These are phyloP conservation scores for Cephus runcator DNA, from an alignment of 2,888 invertebrate genomes.

Conservation along the genomic window DNA sequence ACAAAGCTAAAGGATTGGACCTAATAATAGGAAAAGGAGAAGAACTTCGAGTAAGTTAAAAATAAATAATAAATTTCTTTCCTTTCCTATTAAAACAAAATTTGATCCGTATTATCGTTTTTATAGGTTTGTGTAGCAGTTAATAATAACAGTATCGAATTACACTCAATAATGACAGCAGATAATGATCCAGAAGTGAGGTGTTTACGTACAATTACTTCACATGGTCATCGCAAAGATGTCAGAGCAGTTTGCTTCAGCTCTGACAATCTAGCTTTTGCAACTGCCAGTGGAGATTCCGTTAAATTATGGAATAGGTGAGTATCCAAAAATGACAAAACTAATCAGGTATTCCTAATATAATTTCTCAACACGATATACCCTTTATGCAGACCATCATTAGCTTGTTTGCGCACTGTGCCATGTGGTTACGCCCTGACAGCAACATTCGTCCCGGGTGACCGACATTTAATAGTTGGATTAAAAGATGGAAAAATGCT, in stretches of 20 bases:
- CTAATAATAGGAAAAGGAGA: slow-evolving; percentile 77
- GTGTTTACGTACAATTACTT: slow-evolving; percentile 73
- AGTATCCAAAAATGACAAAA: slow-evolving; percentile 15
- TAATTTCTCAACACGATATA: slow-evolving; percentile 4
- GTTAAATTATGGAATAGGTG: slow-evolving; percentile 95
- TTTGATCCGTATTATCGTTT: neutral
- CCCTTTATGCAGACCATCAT: slow-evolving; percentile 66
- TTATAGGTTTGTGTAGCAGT: slow-evolving; percentile 71
- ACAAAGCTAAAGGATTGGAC: slow-evolving; percentile 77
- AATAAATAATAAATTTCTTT: neutral
- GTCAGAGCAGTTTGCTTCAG: slow-evolving; percentile 89
- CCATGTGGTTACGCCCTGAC: slow-evolving; percentile 76
- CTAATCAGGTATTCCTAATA: neutral
- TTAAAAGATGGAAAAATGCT: slow-evolving; percentile 85
- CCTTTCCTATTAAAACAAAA: neutral
- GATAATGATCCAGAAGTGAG: slow-evolving; percentile 71
- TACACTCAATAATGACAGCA: slow-evolving; percentile 71
- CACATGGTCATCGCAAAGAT: slow-evolving; percentile 90
- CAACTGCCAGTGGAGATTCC: slow-evolving; percentile 87
- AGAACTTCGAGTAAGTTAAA: slow-evolving; percentile 71
- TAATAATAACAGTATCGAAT: slow-evolving; percentile 80
- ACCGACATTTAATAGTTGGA: slow-evolving; percentile 89
- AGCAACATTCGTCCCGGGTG: slow-evolving; percentile 86
- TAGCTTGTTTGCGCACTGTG: slow-evolving; percentile 74
- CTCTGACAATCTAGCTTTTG: slow-evolving; percentile 88